phyloP scores from a whole-genome alignment of 1,140 invertebrate species.

The Brachionus asplanchnoidis region DNA sequence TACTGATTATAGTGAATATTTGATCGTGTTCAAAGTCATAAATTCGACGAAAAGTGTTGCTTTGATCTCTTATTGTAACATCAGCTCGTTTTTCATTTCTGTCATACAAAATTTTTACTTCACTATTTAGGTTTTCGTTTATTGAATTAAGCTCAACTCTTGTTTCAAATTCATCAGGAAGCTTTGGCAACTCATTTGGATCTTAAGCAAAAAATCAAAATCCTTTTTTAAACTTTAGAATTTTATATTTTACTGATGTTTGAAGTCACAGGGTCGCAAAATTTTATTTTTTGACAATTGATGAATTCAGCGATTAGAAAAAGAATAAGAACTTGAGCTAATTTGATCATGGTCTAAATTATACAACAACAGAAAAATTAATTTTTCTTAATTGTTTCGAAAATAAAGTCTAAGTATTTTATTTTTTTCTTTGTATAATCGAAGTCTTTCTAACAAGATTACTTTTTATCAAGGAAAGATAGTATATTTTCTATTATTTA shows the following conservation, averaged over 20 bases:
- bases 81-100: slow-evolving; percentile 25
- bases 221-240: neutral
- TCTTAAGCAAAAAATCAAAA: neutral
- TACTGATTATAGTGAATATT: neutral
- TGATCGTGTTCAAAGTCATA: slow-evolving; percentile 13
- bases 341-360: neutral
- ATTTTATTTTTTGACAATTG: neutral
- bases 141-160: slow-evolving; percentile 16
- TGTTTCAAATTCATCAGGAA: slow-evolving; percentile 33
- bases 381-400: neutral
- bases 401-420: neutral
- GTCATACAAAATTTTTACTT: slow-evolving; percentile 10
- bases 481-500: neutral
- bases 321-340: neutral
- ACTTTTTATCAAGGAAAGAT: neutral
- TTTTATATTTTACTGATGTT: neutral
- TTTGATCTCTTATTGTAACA: neutral
- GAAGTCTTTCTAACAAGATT: neutral
- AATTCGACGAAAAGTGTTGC: neutral
- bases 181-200: slow-evolving; percentile 2
- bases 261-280: neutral
- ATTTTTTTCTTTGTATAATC: neutral
- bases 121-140: neutral
- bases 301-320: neutral
- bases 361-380: neutral